Evolutionary conservation across 2,888 invertebrate genomes (phyloP), one percentile per base, ranked within the genome.

Genomic region (Deilephila porcellus): DNA sequence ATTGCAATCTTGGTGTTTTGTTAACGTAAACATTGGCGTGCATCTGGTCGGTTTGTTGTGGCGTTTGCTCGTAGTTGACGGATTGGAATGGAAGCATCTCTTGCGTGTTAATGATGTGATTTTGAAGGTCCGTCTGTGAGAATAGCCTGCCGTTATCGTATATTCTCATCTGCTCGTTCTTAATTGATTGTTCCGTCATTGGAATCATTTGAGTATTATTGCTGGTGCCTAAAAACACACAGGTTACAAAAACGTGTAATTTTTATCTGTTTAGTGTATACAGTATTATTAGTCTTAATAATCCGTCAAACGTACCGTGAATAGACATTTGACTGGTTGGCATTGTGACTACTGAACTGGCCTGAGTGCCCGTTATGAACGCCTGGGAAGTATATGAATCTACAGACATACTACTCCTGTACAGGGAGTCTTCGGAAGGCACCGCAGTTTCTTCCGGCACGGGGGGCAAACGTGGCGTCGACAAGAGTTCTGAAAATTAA

Each of bases 381-480:
- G 86, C 86, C 75, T 91, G 90, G 29, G 89, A 81, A 67, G 83
- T 84, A 83, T 92, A 93, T 1, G 91, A 79, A 82, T 93, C 93
- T 76, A 92, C 90, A 60, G 93, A 90, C 89, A 95, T 95, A 25
- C 87, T 87, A 76, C 88, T 85, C 74, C 93, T 85, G 80, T 95
- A 95, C 86, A 96, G 86, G 70, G 94, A 84, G 76, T 96, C 96
- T 78, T 96, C 96, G 34, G 90, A 75, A 62, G 90, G 84, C 52
- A 93, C 78, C 60, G 95, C 85, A 73, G 93, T 91, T 84, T 96
- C 96, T 83, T 96, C 96, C 7, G 96, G 96, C 75, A 96, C 96
- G 25, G 96, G 94, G 76, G 96, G 95, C 83, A 96, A 87, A 67
- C 96, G 95, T 67, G 95, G 87, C 76, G 88, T 87, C 78, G 89